Conservation (phyloP, 2,113 vertebrate species). For the Hydropotes inermis region DNA sequence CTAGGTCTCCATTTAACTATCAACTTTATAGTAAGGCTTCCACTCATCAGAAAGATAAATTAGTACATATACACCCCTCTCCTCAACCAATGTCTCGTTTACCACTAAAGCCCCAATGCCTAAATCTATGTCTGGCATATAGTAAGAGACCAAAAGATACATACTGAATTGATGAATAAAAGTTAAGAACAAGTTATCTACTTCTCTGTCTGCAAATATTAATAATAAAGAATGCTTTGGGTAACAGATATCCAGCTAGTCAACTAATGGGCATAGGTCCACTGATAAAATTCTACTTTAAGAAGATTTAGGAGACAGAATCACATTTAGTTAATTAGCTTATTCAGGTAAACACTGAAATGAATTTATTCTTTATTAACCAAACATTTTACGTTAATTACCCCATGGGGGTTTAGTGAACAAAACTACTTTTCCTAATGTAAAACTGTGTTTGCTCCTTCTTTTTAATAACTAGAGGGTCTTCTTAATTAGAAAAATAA, state of each 20-base stretch:
- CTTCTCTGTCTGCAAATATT: background rate
- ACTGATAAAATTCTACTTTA: constrained; percentile 1
- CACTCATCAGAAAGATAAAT: background rate
- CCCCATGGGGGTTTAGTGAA: background rate
- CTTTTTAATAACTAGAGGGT: background rate
- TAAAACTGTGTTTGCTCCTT: background rate
- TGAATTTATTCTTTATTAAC: background rate
- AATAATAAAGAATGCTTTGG: background rate
- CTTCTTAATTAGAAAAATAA: background rate
- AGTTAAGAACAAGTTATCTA: background rate
- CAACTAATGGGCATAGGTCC: background rate
- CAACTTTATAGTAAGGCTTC: background rate
- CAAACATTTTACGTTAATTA: background rate
- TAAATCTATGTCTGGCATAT: background rate
- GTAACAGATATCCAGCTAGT: background rate
- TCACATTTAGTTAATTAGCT: background rate
- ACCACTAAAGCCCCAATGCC: background rate
- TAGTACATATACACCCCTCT: background rate
- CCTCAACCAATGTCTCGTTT: background rate
- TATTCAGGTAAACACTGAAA: background rate
- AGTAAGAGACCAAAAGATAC: background rate
- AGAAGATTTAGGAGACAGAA: background rate
- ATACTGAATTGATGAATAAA: background rate
- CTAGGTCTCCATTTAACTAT: background rate
- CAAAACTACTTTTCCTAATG: background rate